Conservation (phyloP, 2,797 vertebrate species). For the Myiotriccus ornatus region DNA sequence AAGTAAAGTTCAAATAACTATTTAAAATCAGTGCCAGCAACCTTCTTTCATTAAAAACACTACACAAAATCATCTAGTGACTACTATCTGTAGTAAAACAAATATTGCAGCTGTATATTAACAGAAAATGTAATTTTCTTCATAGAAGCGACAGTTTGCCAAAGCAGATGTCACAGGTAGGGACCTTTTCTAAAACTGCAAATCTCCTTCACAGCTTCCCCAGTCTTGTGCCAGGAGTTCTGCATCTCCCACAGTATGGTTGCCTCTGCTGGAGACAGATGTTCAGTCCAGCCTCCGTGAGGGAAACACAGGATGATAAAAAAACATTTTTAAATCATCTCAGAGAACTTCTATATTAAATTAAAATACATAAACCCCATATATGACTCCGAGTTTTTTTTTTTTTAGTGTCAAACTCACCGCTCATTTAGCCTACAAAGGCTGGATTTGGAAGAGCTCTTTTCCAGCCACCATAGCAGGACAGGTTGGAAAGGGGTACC, state of each 20-base stretch:
- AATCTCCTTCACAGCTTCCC: background rate
- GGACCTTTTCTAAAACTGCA: background rate
- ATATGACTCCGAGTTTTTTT: background rate
- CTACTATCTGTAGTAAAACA: background rate
- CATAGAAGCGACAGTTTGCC: background rate
- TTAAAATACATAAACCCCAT: background rate
- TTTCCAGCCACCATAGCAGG: background rate
- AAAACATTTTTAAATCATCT: accelerated
- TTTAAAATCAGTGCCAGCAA: background rate
- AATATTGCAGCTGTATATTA: background rate
- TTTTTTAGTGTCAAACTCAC: background rate
- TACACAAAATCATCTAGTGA: background rate
- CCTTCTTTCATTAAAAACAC: background rate
- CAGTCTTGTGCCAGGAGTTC: background rate
- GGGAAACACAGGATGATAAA: background rate
- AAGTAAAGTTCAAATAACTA: background rate
- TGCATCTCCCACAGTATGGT: accelerated
- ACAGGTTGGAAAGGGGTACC: background rate
- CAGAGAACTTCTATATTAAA: background rate
- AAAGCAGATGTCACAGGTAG: background rate
- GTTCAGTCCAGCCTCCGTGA: background rate
- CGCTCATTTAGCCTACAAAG: background rate
- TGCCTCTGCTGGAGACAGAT: background rate
- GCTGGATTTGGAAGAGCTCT: background rate
- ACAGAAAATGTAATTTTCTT: background rate